Percentiles rank a stretch among this genome's conserved stretches.
Evolutionary conservation across 2,888 invertebrate genomes (phyloP).

Genomic region (Ctenicera cuprea): DNA sequence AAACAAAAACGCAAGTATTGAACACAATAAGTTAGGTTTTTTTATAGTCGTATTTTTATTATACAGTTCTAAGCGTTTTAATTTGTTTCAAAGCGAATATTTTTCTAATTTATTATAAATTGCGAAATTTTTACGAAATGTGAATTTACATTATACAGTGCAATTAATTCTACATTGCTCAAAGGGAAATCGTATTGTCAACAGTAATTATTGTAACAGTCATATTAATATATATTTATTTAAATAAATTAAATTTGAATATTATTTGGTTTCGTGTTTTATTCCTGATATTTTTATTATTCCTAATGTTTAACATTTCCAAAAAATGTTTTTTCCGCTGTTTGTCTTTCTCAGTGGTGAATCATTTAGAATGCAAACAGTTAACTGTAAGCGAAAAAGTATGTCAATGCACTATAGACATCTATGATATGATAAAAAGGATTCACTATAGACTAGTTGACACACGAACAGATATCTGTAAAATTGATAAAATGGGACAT

Average conservation of each 20-base stretch:
- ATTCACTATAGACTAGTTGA: neutral
- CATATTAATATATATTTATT: conserved; percentile 46
- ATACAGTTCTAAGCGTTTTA: conserved; percentile 43
- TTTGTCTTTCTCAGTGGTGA: no score
- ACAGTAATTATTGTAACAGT: conserved; percentile 44
- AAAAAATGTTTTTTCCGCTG: no score
- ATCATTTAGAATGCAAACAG: no score
- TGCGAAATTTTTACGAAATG: conserved; percentile 37
- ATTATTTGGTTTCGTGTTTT: neutral
- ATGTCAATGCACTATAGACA: neutral
- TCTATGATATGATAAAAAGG: neutral
- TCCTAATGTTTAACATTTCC: no score
- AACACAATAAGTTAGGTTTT: conserved; percentile 45
- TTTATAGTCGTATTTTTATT: conserved; percentile 51
- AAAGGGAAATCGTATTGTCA: conserved; percentile 39
- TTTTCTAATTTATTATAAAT: conserved; percentile 50
- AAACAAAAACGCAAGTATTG: conserved; percentile 39
- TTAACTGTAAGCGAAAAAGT: neutral
- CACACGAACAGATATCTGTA: neutral
- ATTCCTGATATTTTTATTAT: neutral
- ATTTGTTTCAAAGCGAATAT: conserved; percentile 48
- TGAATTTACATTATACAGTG: conserved; percentile 33
- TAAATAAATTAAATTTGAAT: conserved; percentile 42
- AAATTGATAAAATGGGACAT: neutral
- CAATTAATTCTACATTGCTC: conserved; percentile 45